These are phyloP conservation scores for Typhlichthys subterraneus DNA, from an alignment of 2,797 vertebrate genomes.

Conservation along the genomic window DNA sequence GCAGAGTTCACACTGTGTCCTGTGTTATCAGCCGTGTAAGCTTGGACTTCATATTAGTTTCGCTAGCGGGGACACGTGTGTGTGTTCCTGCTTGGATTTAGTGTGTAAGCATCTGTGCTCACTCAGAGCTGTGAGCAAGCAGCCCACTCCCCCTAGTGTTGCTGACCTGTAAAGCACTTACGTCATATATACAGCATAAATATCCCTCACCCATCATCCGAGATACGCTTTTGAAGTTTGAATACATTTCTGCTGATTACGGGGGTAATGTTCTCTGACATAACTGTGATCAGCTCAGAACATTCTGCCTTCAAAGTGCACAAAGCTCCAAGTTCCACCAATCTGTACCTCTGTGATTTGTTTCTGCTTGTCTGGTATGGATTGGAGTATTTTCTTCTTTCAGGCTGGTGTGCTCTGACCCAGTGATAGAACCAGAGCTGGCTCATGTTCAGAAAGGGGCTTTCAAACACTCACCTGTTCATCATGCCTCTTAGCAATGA, in stretches of 20 bases:
- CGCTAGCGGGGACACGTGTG: slow-evolving; percentile 50
- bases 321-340: slow-evolving; percentile 22
- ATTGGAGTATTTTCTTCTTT: slow-evolving; percentile 47
- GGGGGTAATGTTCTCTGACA: slow-evolving; percentile 14
- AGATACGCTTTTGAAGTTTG: slow-evolving; percentile 26
- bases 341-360: slow-evolving; percentile 24
- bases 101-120: slow-evolving; percentile 15
- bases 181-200: slow-evolving; percentile 63
- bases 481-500: neutral
- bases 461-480: slow-evolving; percentile 67
- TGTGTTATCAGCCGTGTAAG: slow-evolving; percentile 63
- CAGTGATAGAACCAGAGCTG: slow-evolving; percentile 37
- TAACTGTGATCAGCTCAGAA: slow-evolving; percentile 27
- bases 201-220: slow-evolving; percentile 31
- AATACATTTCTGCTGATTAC: slow-evolving; percentile 46
- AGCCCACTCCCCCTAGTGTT: slow-evolving; percentile 79
- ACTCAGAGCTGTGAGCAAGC: slow-evolving; percentile 55
- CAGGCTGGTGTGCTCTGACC: slow-evolving; percentile 59
- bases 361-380: slow-evolving; percentile 33
- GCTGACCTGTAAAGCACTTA: slow-evolving; percentile 66
- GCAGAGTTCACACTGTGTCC: slow-evolving; percentile 62
- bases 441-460: slow-evolving; percentile 57
- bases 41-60: slow-evolving; percentile 66
- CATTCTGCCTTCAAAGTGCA: slow-evolving; percentile 25
- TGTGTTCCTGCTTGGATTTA: slow-evolving; percentile 30